A percentile compares a stretch with the other conserved stretches of the same genome.
phyloP scores from a whole-genome alignment of 2,113 vertebrate species.

The Acanthisitta chloris region DNA sequence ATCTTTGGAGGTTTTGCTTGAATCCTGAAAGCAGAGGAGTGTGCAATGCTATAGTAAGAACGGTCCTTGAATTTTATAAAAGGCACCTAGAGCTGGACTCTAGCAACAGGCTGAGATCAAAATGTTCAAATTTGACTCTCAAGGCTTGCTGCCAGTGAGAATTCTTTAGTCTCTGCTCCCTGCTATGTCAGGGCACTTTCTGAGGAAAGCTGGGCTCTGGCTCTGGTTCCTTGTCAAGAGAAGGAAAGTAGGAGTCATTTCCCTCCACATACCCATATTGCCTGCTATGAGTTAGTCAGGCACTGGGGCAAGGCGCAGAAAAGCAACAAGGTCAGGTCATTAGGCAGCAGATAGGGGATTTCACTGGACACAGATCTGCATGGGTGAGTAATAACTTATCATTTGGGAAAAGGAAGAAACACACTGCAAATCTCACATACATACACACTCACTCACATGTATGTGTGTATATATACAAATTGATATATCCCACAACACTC shows the following conservation, averaged over 20 bases:
- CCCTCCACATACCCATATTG: background rate
- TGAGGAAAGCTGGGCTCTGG: background rate
- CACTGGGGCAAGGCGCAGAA: background rate
- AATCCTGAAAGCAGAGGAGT: background rate
- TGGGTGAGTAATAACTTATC: background rate
- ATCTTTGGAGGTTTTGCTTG: background rate
- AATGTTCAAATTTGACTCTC: background rate
- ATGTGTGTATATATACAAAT: background rate
- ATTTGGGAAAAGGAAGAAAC: background rate
- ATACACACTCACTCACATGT: no score
- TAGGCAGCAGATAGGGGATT: background rate
- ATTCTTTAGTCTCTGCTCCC: background rate
- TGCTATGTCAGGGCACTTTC: background rate
- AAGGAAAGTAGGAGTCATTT: background rate
- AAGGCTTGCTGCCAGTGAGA: background rate
- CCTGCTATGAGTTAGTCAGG: background rate
- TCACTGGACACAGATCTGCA: background rate
- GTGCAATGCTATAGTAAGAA: background rate
- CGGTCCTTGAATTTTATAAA: background rate
- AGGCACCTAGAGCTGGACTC: background rate
- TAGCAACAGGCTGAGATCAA: background rate
- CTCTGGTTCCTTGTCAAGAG: background rate
- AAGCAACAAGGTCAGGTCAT: background rate
- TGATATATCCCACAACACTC: background rate
- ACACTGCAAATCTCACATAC: background rate